Evolutionary conservation across 2,797 vertebrate genomes (phyloP).

Genomic region (Enteromius paludinosus): DNA sequence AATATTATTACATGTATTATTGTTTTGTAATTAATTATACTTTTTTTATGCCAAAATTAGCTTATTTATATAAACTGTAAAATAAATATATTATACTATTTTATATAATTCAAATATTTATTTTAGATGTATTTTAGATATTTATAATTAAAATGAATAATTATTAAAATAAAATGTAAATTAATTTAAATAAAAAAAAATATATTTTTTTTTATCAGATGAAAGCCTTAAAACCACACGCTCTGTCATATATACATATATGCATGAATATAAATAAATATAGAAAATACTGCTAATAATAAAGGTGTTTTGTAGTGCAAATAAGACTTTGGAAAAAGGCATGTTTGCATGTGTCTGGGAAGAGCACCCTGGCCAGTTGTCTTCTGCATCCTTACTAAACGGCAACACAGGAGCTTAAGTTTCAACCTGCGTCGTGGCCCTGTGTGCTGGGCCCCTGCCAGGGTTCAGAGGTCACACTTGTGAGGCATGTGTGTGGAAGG

Average conservation of each 20-base stretch:
- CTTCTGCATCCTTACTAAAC: slow-evolving; percentile 66
- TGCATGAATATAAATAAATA: neutral
- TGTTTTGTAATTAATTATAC: neutral
- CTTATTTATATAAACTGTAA: neutral
- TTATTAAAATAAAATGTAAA: neutral
- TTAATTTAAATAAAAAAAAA: neutral
- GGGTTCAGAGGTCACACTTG: slow-evolving; percentile 71
- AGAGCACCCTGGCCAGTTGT: slow-evolving; percentile 65
- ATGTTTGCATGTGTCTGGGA: slow-evolving; percentile 39
- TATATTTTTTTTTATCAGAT: neutral
- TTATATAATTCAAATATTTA: neutral
- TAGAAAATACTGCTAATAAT: neutral
- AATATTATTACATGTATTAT: neutral
- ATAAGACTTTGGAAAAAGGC: neutral
- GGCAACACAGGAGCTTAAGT: slow-evolving; percentile 70
- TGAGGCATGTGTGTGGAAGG: slow-evolving; percentile 59
- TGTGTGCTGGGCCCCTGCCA: slow-evolving; percentile 57
- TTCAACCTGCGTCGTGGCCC: slow-evolving; percentile 66
- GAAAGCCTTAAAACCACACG: neutral
- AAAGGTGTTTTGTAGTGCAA: neutral
- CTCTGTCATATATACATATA: neutral
- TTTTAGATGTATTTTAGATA: no score
- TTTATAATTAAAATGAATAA: no score
- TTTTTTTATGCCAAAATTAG: neutral
- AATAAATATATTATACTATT: neutral